These are phyloP conservation scores for Belgica antarctica DNA, from an alignment of 2,888 invertebrate genomes.

Conservation along the genomic window DNA sequence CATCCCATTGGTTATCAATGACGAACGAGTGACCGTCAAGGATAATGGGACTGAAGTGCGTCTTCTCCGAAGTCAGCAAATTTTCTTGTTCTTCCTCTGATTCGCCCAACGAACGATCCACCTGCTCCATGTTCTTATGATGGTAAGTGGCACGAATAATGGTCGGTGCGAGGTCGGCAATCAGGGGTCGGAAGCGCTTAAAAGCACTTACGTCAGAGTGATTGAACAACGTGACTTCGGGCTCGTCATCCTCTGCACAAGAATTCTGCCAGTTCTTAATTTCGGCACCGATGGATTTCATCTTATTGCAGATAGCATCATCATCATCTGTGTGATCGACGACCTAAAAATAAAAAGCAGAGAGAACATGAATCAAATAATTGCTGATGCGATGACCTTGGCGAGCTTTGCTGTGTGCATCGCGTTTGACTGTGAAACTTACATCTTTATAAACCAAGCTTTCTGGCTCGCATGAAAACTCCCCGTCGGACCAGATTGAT, in stretches of 20 bases:
- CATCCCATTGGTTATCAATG: conserved; percentile 63
- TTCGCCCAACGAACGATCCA: background rate
- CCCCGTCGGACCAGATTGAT: conserved; percentile 58
- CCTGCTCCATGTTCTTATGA: background rate
- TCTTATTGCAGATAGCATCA: conserved; percentile 32
- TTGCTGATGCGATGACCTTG: conserved; percentile 29
- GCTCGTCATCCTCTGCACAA: conserved; percentile 47
- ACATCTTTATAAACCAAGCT: conserved; percentile 36
- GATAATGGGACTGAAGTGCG: conserved; percentile 81
- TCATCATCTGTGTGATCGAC: conserved; percentile 7
- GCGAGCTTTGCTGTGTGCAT: too few species aligned
- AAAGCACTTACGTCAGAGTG: conserved; percentile 50
- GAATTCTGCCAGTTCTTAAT: conserved; percentile 35
- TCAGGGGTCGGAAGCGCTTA: conserved; percentile 46
- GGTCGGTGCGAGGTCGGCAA: background rate
- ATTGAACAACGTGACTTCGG: conserved; percentile 50
- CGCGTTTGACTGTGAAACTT: background rate
- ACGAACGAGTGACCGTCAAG: conserved; percentile 74
- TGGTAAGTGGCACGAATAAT: conserved; percentile 32
- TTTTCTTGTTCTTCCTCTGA: conserved; percentile 57
- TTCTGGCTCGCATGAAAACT: conserved; percentile 48
- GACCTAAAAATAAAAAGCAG: conserved; percentile 38
- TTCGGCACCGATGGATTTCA: conserved; percentile 37
- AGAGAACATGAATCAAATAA: conserved; percentile 38
- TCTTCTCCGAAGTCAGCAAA: conserved; percentile 71